Evolutionary conservation across 2,113 vertebrate genomes (phyloP).

Genomic region (Daboia siamensis): DNA sequence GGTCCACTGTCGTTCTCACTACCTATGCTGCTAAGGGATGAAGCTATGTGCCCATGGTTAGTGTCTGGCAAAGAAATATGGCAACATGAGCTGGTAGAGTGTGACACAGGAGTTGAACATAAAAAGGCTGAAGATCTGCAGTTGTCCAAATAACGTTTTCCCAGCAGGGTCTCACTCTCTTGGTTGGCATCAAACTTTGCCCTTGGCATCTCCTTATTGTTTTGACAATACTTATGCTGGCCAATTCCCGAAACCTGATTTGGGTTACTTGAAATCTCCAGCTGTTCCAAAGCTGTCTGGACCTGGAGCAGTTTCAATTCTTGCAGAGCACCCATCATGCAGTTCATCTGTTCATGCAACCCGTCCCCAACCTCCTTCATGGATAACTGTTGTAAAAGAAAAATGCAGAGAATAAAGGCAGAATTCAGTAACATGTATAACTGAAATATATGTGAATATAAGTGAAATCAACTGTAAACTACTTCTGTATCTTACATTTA

Average conservation of each 20-base stretch:
- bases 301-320: constrained; percentile 97
- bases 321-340: constrained; percentile 96
- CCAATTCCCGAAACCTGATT: constrained; percentile 26
- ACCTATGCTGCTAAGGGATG: neutral
- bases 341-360: constrained; percentile 95
- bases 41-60: accelerated
- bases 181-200: constrained; percentile 17
- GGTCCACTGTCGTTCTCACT: neutral
- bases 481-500: neutral
- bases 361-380: constrained; percentile 97
- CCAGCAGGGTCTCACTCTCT: neutral
- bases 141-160: neutral
- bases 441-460: neutral
- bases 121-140: accelerated
- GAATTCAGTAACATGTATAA: neutral
- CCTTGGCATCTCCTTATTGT: neutral
- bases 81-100: accelerated
- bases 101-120: neutral
- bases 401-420: neutral
- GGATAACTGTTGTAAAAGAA: constrained; percentile 62
- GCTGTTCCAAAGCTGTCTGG: constrained; percentile 85
- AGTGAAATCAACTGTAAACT: neutral
- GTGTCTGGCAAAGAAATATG: accelerated
- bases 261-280: constrained; percentile 81
- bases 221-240: constrained; percentile 39